Evolutionary conservation across 2,113 vertebrate species (phyloP), one percentile per base, ranked within the genome.

Genomic region (Notarius quadriscutis): DNA sequence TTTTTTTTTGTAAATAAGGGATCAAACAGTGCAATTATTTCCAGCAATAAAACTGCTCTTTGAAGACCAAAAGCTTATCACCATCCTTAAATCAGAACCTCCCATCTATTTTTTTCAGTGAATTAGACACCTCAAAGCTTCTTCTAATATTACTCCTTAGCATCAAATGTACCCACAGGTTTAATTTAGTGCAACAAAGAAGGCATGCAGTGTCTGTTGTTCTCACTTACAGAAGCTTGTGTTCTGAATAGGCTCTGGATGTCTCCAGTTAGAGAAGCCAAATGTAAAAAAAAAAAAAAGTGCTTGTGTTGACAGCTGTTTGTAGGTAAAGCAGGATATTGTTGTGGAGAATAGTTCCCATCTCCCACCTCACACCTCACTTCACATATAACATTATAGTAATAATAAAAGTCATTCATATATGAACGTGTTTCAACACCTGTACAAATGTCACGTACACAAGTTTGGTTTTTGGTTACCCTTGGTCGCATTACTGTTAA

Each of bases 21-120:
- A 50, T 81, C 57, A 81, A 81, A 81, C 80, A 62, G 80, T 62
- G 80, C 57, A 81, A 11, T 62, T 7, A 9, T 74, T 22, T 74
- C 34, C 34, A 48, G 71, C 7, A 72, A 72, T 48, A 72, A 41
- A 30, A 27, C 30, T 69, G 12, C 65, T 30, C 65, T 14, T 6
- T 30, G 65, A 30, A 69, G 65, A 69, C 67, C 67, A 30, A 69
- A 74, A 74, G 71, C 34, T 74, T 17, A 74, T 74, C 71, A 5
- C 71, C 41, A 74, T 74, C 41, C 18, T 74, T 75, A 75, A 75
- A 75, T 75, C 72, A 75, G 18, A 50, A 22, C 41, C 71, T 50
- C 69, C 20, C 1, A 9, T 48, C 34, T 74, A 22, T 50, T 51
- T 48, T 74, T 74, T 51, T 74, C n/a, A 25, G 10, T 11, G n/a